Percentiles rank a stretch among this genome's conserved stretches.
Evolutionary conservation across 2,797 vertebrate genomes (phyloP).

Genomic region (Bovichtus variegatus): DNA sequence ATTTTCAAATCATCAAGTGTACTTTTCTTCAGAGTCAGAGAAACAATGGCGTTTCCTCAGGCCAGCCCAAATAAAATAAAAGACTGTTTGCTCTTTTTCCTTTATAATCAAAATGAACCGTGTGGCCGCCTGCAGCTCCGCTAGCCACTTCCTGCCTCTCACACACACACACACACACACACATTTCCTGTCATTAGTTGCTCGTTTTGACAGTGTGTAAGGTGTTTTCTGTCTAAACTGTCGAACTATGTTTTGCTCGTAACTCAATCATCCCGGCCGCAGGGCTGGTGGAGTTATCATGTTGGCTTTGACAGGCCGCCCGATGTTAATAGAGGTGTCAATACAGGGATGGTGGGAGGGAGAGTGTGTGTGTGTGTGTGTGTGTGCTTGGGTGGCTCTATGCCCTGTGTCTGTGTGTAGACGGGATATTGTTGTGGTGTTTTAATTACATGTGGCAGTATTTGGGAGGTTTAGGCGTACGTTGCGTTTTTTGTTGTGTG

Average conservation of each 20-base stretch:
- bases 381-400: not conserved
- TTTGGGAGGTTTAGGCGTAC: not conserved
- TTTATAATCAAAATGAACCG: slow-evolving; percentile 63
- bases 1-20: slow-evolving; percentile 25
- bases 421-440: not conserved
- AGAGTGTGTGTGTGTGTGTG: not conserved
- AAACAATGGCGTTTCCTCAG: slow-evolving; percentile 79
- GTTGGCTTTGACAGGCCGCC: slow-evolving; percentile 59
- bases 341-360: slow-evolving; percentile 10
- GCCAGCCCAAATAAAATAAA: slow-evolving; percentile 71
- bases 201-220: slow-evolving; percentile 41
- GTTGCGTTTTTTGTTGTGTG: not conserved
- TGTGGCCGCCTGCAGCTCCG: slow-evolving; percentile 48
- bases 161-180: slow-evolving; percentile 32
- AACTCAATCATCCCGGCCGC: slow-evolving; percentile 55
- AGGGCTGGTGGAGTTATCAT: slow-evolving; percentile 50
- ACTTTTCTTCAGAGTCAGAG: slow-evolving; percentile 26
- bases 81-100: slow-evolving; percentile 58
- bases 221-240: slow-evolving; percentile 43
- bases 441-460: not conserved
- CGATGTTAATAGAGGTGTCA: slow-evolving; percentile 46
- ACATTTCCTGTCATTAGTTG: slow-evolving; percentile 40
- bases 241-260: slow-evolving; percentile 50
- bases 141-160: slow-evolving; percentile 65
- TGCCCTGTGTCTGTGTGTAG: slow-evolving; percentile 2